Evolutionary conservation across 2,888 invertebrate species (phyloP).

Genomic region (Leptodirus hochenwartii): DNA sequence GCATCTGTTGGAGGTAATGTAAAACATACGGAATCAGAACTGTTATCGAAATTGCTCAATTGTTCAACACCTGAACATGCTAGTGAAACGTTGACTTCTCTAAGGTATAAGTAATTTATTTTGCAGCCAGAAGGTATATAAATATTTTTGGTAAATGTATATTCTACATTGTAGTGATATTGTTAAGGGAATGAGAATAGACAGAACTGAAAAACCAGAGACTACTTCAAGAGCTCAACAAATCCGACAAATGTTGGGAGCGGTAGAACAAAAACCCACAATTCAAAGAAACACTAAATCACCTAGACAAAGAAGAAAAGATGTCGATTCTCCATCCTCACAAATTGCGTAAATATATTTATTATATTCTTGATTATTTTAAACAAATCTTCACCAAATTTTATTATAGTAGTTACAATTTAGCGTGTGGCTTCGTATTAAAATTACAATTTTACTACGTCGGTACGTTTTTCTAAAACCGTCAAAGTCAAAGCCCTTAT

Average conservation of each 20-base stretch:
- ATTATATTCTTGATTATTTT: no score
- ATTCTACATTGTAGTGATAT: slow-evolving; percentile 37
- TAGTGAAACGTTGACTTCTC: no score
- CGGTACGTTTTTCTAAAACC: no score
- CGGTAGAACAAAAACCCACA: slow-evolving; percentile 3
- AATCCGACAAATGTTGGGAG: slow-evolving; percentile 19
- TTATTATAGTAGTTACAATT: no score
- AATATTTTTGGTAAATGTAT: slow-evolving; percentile 1
- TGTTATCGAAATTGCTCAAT: slow-evolving; percentile 48
- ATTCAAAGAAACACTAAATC: slow-evolving; percentile 7
- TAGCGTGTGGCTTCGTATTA: no score
- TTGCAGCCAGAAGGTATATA: slow-evolving; percentile 3
- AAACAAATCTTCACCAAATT: no score
- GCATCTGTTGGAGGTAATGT: slow-evolving; percentile 44
- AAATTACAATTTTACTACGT: no score
- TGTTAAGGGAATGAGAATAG: slow-evolving; percentile 61
- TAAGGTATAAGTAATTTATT: slow-evolving; percentile 12
- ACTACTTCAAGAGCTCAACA: slow-evolving; percentile 32
- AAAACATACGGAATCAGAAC: slow-evolving; percentile 52
- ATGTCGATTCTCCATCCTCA: slow-evolving; percentile 1
- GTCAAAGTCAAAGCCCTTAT: no score
- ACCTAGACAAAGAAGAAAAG: not conserved
- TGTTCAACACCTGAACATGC: no score
- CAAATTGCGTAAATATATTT: no score
- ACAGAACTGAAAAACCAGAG: slow-evolving; percentile 30